phyloP scores from a whole-genome alignment of 2,797 vertebrate species.

The Schizopygopsis pylzovi region DNA sequence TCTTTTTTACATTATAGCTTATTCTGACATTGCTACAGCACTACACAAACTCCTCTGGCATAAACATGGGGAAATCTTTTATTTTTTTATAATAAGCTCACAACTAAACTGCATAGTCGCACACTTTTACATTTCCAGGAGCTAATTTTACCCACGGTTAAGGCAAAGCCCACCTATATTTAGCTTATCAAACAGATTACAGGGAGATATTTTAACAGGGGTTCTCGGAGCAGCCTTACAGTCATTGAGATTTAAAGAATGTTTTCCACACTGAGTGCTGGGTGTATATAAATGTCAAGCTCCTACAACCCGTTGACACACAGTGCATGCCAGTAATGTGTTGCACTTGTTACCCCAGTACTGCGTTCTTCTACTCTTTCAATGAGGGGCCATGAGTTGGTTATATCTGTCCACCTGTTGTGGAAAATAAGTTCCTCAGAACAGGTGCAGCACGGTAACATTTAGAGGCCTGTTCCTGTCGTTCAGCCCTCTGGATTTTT shows the following conservation, averaged over 20 bases:
- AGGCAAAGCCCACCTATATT: not conserved
- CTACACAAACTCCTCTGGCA: not conserved
- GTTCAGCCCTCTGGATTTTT: slow-evolving; percentile 44
- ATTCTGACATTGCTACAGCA: not conserved
- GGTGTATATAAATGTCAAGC: slow-evolving; percentile 63
- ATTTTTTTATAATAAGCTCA: not conserved
- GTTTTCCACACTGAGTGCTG: slow-evolving; percentile 72
- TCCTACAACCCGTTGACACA: slow-evolving; percentile 58
- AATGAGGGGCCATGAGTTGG: slow-evolving; percentile 12
- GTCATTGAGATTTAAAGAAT: slow-evolving; percentile 65
- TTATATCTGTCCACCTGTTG: slow-evolving; percentile 69
- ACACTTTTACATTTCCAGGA: slow-evolving; percentile 11
- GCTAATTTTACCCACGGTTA: slow-evolving; percentile 3
- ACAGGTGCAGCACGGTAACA: slow-evolving; percentile 71
- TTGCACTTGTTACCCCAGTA: slow-evolving; percentile 67
- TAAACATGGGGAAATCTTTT: not conserved
- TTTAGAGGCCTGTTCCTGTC: slow-evolving; percentile 63
- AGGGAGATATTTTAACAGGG: slow-evolving; percentile 59
- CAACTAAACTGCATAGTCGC: not conserved
- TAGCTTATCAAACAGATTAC: slow-evolving; percentile 40
- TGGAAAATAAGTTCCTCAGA: slow-evolving; percentile 65
- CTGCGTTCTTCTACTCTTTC: slow-evolving; percentile 31
- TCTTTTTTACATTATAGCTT: not conserved
- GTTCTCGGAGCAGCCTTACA: slow-evolving; percentile 58
- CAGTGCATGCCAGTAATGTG: slow-evolving; percentile 63